Evolutionary conservation across 2,797 vertebrate genomes (phyloP).

Genomic region (Bucorvus abyssinicus): DNA sequence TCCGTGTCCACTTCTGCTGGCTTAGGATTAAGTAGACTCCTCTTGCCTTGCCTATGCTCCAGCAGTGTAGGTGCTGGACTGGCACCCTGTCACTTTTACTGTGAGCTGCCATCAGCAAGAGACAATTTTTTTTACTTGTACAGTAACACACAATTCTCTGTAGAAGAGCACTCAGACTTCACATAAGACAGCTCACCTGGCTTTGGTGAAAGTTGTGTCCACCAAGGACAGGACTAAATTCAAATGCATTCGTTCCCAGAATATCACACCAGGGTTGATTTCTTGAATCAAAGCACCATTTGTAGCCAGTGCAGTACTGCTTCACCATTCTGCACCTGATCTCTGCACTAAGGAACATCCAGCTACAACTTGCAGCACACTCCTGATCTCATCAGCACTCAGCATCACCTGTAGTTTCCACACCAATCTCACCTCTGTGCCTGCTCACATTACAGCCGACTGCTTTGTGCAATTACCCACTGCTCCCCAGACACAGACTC

Average conservation of each 20-base stretch:
- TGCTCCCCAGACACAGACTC: neutral
- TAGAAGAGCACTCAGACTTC: neutral
- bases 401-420: neutral
- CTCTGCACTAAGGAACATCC: neutral
- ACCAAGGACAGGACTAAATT: neutral
- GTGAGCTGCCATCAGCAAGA: neutral
- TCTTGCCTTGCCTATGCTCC: fast-evolving
- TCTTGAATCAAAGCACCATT: neutral
- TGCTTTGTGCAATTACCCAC: neutral
- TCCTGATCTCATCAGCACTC: neutral
- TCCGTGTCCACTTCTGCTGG: neutral
- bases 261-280: neutral
- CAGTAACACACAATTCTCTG: neutral
- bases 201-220: neutral
- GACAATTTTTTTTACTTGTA: neutral
- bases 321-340: neutral
- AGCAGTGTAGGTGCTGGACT: neutral
- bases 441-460: neutral
- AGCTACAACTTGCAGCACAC: neutral
- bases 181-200: neutral
- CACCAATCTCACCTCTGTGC: neutral
- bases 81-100: neutral
- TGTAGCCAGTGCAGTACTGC: fast-evolving
- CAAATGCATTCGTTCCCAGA: neutral
- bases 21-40: neutral